Conservation (phyloP, 2,888 invertebrate genomes). For the Meandrusa payeni region DNA sequence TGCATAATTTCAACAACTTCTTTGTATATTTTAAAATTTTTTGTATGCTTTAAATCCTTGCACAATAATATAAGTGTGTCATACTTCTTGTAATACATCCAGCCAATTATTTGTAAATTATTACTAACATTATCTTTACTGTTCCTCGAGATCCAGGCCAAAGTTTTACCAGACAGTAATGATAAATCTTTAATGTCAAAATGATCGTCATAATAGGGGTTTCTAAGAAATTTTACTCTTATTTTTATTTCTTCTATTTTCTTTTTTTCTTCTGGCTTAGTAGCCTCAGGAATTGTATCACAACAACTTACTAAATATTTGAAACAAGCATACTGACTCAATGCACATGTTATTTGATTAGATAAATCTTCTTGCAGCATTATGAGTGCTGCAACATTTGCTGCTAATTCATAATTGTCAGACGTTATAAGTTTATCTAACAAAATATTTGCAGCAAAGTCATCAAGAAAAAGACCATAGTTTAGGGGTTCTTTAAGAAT, state of each 20-base stretch:
- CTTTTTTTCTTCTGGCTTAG: constrained; percentile 37
- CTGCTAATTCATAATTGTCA: constrained; percentile 85
- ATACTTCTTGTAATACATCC: constrained; percentile 85
- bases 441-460: constrained; percentile 88
- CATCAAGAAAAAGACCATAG: constrained; percentile 95
- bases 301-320: constrained; percentile 80
- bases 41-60: constrained; percentile 40
- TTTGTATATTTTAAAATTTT: constrained; percentile 47
- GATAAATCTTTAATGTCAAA: constrained; percentile 89
- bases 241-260: constrained; percentile 85
- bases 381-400: constrained; percentile 87
- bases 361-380: constrained; percentile 95
- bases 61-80: constrained; percentile 54
- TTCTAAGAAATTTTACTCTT: constrained; percentile 88
- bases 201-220: constrained; percentile 93
- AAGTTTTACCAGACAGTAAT: constrained; percentile 90
- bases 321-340: constrained; percentile 88
- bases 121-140: constrained; percentile 71
- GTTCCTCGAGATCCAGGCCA: constrained; percentile 82
- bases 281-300: constrained; percentile 32
- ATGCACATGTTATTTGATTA: constrained; percentile 84
- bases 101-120: constrained; percentile 84
- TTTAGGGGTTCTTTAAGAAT: constrained; percentile 90
- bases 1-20: constrained; percentile 55
- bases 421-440: constrained; percentile 88